Evolutionary conservation across 2,888 invertebrate genomes (phyloP), one percentile per base, ranked within the genome.

Genomic region (Lasioglossum leucozonium): DNA sequence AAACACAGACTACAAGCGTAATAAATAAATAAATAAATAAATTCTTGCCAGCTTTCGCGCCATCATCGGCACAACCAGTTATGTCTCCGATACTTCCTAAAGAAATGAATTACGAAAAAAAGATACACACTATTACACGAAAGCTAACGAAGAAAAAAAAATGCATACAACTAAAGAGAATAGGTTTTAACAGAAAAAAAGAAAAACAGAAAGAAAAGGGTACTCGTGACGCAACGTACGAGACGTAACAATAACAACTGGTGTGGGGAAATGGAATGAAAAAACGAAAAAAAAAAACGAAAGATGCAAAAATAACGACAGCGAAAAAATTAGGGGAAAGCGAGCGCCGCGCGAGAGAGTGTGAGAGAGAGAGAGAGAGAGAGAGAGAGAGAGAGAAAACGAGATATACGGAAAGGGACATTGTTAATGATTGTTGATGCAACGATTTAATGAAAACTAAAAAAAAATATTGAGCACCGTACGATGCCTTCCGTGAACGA

Each of bases 401-500:
- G 82, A 81, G 77, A 74, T 79, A 72, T 80, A 83, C 78, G 81
- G 76, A 72, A 55, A 76, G 71, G 37, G 84, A 88, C 90, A 91
- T 94, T 94, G 94, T 94, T 94, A 93, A 85, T 91, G 90, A 94
- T 93, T 94, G 94, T 94, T 94, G 89, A 93, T 91, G 93, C 93
- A 94, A 94, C 94, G 93, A 94, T 94, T 93, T 92, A 93, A 93
- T 40, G 69, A 40, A 40, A 40, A 40, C n/a, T 22, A 22, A 67
- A n/a, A 69, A 67, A 67, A 67, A 69, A 69, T 69, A 79, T 75
- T 92, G 91, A 93, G 93, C 94, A 93, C 94, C 94, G 92, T 93
- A 94, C 95, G 95, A 95, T 95, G 95, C 95, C 95, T 95, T 94
- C 94, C 95, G 95, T 94, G 94, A 95, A 95, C 94, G 94, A 95